Base-by-base conservation (phyloP, 2,888 invertebrate species). In the Rapana venosa region DNA sequence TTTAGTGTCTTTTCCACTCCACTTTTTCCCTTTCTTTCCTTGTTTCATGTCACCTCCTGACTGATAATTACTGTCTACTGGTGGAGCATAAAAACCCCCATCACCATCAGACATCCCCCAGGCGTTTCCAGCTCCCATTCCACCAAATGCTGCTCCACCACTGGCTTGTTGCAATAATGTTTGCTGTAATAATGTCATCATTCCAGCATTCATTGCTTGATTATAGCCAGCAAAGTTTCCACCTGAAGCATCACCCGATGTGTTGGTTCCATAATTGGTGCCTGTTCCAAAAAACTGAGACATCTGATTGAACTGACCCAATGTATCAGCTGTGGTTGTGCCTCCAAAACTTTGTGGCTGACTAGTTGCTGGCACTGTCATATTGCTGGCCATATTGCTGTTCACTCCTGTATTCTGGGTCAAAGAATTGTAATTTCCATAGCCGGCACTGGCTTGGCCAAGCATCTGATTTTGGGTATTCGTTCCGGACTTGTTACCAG, bases 11-110 rank as follows among this genome's bases (percentile, higher is more conserved):
- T 77, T 87, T 26, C 88, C 88, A 79, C 77, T 77, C 88, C 88
- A 88, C n/a, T 88, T 88, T 35, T 79, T 88, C 13, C 88, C 79
- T 79, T 77, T 79, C 35, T 86, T 86, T 66, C 61, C 35, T 22
- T 86, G 86, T 22, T 66, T 86, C 58, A n/a, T 32, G 35, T 61
- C 35, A 30, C 32, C 35, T 70, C 79, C 88, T 79, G 74, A 56
- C 35, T 74, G 32, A 35, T 81, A 56, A 15, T 70, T 61, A 47
- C 58, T 70, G 30, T 88, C 84, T 35, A 70, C 26, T 32, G 88
- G 84, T 47, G 88, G 66, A 20, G 88, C 88, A 84, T 88, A 88
- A 22, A 32, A 88, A 4, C 84, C 86, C 15, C 86, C 86, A 86
- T 35, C 35, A 30, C 86, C 86, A 86, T 86, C 86, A 5, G 61